phyloP scores from a whole-genome alignment of 2,113 vertebrate genomes.

The Pseudorasbora parva region DNA sequence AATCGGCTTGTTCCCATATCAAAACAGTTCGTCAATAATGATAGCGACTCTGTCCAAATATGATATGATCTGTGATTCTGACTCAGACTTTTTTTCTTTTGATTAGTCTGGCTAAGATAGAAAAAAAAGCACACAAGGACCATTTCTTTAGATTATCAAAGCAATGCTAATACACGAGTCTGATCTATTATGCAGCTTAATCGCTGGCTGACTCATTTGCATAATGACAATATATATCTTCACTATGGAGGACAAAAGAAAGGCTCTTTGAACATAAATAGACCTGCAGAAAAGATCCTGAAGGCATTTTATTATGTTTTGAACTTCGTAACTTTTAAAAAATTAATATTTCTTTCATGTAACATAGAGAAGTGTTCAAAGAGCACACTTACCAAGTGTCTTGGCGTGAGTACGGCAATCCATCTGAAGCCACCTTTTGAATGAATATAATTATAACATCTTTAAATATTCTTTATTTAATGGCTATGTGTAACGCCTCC shows the following conservation, averaged over 20 bases:
- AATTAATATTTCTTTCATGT: background rate
- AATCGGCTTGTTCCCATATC: slow-evolving; percentile 2
- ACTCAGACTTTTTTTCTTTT: background rate
- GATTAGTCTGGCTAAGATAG: slow-evolving; percentile 24
- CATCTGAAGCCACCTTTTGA: background rate
- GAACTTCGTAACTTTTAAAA: background rate
- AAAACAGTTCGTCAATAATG: background rate
- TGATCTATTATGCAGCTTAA: slow-evolving; percentile 45
- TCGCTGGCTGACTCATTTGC: slow-evolving; percentile 31
- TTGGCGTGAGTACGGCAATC: background rate
- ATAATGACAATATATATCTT: slow-evolving; percentile 23
- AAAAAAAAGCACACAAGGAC: slow-evolving; percentile 3
- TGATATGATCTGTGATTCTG: slow-evolving; percentile 12
- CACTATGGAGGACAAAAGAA: slow-evolving; percentile 1
- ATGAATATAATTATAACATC: background rate
- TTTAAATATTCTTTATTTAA: background rate
- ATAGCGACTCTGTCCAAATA: background rate
- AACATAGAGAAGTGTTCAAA: background rate
- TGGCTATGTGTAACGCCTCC: no score
- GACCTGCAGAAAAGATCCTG: background rate
- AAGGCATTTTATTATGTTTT: slow-evolving; percentile 8
- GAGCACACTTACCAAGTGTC: background rate
- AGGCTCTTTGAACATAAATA: slow-evolving; percentile 22
- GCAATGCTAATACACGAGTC: slow-evolving; percentile 42
- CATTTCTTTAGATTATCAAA: slow-evolving; percentile 36